A percentile compares a stretch with the other conserved stretches of the same genome.
These are phyloP conservation scores for Elephas maximus DNA, from an alignment of 2,113 vertebrate genomes.

Conservation along the genomic window DNA sequence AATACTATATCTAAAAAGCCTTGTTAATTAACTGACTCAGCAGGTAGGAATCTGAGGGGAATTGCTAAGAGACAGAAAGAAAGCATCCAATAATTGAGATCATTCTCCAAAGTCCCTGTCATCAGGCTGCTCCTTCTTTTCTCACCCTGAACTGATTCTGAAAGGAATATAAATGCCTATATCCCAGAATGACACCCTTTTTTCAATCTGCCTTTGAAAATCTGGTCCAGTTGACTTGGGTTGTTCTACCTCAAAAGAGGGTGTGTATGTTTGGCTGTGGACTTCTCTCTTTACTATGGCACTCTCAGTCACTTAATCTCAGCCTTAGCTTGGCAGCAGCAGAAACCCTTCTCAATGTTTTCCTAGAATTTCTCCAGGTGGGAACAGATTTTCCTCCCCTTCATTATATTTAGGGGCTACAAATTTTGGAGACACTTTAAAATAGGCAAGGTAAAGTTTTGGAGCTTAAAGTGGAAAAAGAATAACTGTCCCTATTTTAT, in stretches of 20 bases:
- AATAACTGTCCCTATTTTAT: neutral
- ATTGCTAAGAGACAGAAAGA: constrained; percentile 1
- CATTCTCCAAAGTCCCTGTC: neutral
- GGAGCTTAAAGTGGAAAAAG: neutral
- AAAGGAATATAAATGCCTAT: neutral
- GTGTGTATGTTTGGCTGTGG: neutral
- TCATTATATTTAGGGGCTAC: neutral
- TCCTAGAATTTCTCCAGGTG: neutral
- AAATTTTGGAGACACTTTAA: neutral
- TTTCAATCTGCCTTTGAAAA: neutral
- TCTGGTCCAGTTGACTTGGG: neutral
- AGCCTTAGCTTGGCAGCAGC: neutral
- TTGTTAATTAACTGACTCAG: neutral
- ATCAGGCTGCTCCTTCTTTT: neutral
- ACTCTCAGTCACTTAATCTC: neutral
- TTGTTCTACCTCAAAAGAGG: neutral
- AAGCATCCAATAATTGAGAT: neutral
- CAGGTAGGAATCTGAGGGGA: neutral
- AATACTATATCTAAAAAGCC: neutral
- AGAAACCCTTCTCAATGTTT: neutral
- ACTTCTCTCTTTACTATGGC: neutral
- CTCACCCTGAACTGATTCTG: neutral
- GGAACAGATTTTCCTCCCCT: neutral
- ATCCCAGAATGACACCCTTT: neutral
- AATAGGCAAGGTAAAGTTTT: neutral